A percentile compares a stretch with the other conserved stretches of the same genome.
phyloP scores from a whole-genome alignment of 2,888 invertebrate species.

The Limnephilus auricula region DNA sequence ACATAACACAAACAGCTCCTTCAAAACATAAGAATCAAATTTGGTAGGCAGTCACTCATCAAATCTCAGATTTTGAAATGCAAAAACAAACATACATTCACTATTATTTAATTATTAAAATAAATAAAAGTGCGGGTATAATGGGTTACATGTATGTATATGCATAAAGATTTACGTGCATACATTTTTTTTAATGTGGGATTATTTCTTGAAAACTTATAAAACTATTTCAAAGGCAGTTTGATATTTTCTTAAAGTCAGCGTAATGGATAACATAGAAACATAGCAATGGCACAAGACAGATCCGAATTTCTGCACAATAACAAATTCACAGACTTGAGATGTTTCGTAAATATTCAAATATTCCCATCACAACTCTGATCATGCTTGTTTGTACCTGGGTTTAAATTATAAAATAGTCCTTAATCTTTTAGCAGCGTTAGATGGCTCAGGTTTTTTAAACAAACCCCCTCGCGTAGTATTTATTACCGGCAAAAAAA shows the following conservation, averaged over 20 bases:
- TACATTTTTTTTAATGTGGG: neutral
- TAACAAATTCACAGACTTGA: slow-evolving; percentile 10
- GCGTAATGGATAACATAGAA: neutral
- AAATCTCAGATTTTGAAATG: slow-evolving; percentile 6
- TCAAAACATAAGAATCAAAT: neutral
- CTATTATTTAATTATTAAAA: neutral
- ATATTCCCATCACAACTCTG: neutral
- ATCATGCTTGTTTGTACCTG: no score
- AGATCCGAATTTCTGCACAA: slow-evolving; percentile 2
- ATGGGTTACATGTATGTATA: slow-evolving; percentile 14
- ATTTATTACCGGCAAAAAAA: no score
- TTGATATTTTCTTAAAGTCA: neutral
- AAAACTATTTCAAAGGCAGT: slow-evolving; percentile 2
- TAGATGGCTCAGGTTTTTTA: no score
- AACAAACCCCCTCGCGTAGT: no score
- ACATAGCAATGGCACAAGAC: slow-evolving; percentile 17
- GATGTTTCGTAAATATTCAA: neutral
- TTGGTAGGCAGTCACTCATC: neutral
- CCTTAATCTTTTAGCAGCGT: no score
- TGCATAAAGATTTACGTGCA: neutral
- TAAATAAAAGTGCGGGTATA: slow-evolving; percentile 4
- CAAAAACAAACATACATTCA: neutral
- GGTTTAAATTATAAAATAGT: no score
- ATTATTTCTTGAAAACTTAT: slow-evolving; percentile 14
- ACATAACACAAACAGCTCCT: neutral